A percentile compares a stretch with the other conserved stretches of the same genome.
These are phyloP conservation scores for Egretta garzetta DNA, from an alignment of 2,113 vertebrate genomes.

Conservation along the genomic window DNA sequence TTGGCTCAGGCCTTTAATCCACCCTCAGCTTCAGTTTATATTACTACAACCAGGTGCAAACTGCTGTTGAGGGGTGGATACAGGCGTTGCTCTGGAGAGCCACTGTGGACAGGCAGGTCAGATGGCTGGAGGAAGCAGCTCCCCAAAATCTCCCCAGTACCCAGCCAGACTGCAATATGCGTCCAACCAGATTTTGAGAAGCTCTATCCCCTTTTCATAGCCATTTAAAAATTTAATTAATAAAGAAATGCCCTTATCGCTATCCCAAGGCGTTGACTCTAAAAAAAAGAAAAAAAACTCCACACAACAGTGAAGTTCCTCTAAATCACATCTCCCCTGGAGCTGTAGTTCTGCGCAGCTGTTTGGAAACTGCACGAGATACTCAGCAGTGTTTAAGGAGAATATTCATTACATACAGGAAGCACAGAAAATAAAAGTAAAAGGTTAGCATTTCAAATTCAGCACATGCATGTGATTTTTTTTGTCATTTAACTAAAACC, in stretches of 20 bases:
- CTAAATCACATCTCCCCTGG: not conserved
- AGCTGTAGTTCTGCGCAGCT: not conserved
- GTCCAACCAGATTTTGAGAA: accelerated
- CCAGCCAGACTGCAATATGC: not conserved
- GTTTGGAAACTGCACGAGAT: not conserved
- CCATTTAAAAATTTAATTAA: not conserved
- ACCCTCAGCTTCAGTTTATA: not conserved
- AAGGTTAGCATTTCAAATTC: not conserved
- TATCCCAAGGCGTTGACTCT: not conserved
- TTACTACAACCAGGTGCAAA: not conserved
- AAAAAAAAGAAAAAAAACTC: not conserved
- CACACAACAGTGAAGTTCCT: not conserved
- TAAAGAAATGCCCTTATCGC: not conserved
- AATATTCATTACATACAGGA: not conserved
- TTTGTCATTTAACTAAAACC: not conserved
- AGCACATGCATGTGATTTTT: not conserved
- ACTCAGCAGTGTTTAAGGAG: not conserved
- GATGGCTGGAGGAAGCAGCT: not conserved
- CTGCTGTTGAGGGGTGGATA: not conserved
- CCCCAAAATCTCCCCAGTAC: not conserved
- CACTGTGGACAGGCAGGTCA: not conserved
- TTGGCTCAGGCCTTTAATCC: not conserved
- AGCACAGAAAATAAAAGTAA: not conserved
- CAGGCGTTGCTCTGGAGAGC: accelerated
- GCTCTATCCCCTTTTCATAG: not conserved